These are phyloP conservation scores for Leucozona laternaria DNA, from an alignment of 2,888 invertebrate species.

Conservation along the genomic window DNA sequence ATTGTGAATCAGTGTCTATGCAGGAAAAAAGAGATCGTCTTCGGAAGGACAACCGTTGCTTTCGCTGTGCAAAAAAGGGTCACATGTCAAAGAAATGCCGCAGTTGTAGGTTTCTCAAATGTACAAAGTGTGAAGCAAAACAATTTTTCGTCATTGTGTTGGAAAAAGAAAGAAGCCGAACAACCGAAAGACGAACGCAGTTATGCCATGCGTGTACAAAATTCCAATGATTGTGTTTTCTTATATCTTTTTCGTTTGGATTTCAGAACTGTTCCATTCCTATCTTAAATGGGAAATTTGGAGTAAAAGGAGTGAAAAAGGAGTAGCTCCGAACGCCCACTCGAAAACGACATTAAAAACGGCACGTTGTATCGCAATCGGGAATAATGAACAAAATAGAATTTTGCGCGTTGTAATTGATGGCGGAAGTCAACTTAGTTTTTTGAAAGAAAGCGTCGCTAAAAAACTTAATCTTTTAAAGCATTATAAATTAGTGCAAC, in stretches of 20 bases:
- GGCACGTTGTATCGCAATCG: slow-evolving; percentile 23
- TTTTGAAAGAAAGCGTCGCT: slow-evolving; percentile 16
- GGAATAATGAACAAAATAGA: slow-evolving; percentile 14
- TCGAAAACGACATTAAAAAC: too few relatives aligned
- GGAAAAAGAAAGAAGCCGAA: slow-evolving; percentile 8
- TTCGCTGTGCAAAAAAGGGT: slow-evolving; percentile 34
- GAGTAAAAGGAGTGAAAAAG: too few relatives aligned
- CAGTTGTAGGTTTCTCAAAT: slow-evolving; percentile 13
- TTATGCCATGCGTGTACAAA: too few relatives aligned
- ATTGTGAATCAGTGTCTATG: slow-evolving; percentile 34
- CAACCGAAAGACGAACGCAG: too few relatives aligned
- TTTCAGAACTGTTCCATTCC: too few relatives aligned
- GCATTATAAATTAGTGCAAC: not conserved
- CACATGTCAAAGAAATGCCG: slow-evolving; percentile 28
- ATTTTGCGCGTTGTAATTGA: slow-evolving; percentile 37
- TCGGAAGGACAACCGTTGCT: slow-evolving; percentile 31
- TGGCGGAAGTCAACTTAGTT: slow-evolving; percentile 35
- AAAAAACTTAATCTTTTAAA: slow-evolving; percentile 8
- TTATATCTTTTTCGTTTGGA: too few relatives aligned
- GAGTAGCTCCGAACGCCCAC: too few relatives aligned
- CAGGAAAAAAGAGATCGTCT: slow-evolving; percentile 29
- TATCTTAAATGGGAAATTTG: too few relatives aligned
- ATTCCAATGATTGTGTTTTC: slow-evolving; percentile 19
- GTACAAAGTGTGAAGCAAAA: not conserved
- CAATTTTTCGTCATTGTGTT: slow-evolving; percentile 1